Base-by-base conservation (phyloP, 2,888 invertebrate genomes). In the Drosophila quasianomalipes region DNA sequence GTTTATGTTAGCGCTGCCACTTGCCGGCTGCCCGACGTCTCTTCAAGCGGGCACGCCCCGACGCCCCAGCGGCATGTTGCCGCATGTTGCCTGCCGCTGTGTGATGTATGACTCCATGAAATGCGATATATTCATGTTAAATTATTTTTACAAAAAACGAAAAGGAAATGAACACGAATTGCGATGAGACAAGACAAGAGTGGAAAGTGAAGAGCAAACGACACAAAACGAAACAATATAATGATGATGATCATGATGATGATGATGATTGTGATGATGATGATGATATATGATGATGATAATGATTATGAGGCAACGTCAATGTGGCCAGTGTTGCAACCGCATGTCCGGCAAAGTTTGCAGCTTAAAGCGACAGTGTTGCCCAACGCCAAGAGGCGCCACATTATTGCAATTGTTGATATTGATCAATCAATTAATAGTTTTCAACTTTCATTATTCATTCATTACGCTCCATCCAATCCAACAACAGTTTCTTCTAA, bases 51-150 rank as follows among this genome's bases (percentile, higher is more conserved):
- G 41, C 54, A 55, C 52, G 68, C 59, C 65, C 79, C 67, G n/a
- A 63, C 67, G 79, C 66, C 69, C 37, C 53, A 30, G 28, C 28
- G 55, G 33, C 52, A 47, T 30, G 51, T 51, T 51, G 64, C 54
- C 70, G 66, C 68, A 75, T 76, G 70, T 70, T 61, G 79, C 62
- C 61, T 70, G 78, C 77, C 72, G 70, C 76, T 78, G 81, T 82
- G 88, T 86, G 90, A 86, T 86, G 86, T 86, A 86, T 85, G 90
- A 86, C 83, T 86, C 77, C 86, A 88, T 86, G 90, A 86, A 86
- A 86, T 88, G 88, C 86, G 90, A 86, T 86, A 90, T 88, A 90
- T 86, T 89, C 90, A 85, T 87, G 85, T 86, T 86, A 81, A 89
- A 86, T 89, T 87, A 87, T 87, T 84, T 81, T 73, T 75, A 64